A percentile compares a stretch with the other conserved stretches of the same genome.
Conservation (phyloP, 1,140 invertebrate genomes). For the Drosophila ercepeae region DNA sequence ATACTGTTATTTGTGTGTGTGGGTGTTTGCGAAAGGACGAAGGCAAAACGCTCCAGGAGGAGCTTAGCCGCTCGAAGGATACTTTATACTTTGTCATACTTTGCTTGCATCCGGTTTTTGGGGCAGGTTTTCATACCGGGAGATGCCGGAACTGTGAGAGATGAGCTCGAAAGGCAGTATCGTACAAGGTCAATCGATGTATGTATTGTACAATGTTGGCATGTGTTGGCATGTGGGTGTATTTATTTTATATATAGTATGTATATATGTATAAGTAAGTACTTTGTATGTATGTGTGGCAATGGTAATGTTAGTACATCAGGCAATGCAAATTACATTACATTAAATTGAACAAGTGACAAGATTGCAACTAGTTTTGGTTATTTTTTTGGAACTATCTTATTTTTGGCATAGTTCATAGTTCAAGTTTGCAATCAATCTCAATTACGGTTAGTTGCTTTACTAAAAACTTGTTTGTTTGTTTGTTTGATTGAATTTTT, state of each 20-base stretch:
- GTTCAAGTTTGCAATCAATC: conserved; percentile 50
- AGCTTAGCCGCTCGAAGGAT: conserved; percentile 12
- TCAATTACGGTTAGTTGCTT: conserved; percentile 68
- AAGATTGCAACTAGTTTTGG: conserved; percentile 49
- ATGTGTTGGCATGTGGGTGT: conserved; percentile 8
- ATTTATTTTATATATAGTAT: conserved; percentile 21
- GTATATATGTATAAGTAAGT: conserved; percentile 18
- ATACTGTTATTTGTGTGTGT: neutral
- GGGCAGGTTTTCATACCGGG: conserved; percentile 16
- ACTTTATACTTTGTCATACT: conserved; percentile 61
- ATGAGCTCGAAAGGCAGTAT: conserved; percentile 41
- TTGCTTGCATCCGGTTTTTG: conserved; percentile 44
- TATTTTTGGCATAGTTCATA: too few relatives aligned
- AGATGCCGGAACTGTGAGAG: conserved; percentile 25
- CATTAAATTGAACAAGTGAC: conserved; percentile 71
- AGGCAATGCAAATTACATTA: conserved; percentile 71
- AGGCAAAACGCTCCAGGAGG: conserved; percentile 26
- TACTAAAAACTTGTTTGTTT: conserved; percentile 54
- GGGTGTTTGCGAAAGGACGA: conserved; percentile 5
- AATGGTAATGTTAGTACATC: conserved; percentile 41
- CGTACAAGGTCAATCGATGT: conserved; percentile 48
- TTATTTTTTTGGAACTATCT: conserved; percentile 8
- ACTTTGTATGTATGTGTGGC: conserved; percentile 19
- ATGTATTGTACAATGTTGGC: conserved; percentile 23
- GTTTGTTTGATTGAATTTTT: conserved; percentile 61